Evolutionary conservation across 2,888 invertebrate species (phyloP).

Genomic region (Camptogramma bilineatum): DNA sequence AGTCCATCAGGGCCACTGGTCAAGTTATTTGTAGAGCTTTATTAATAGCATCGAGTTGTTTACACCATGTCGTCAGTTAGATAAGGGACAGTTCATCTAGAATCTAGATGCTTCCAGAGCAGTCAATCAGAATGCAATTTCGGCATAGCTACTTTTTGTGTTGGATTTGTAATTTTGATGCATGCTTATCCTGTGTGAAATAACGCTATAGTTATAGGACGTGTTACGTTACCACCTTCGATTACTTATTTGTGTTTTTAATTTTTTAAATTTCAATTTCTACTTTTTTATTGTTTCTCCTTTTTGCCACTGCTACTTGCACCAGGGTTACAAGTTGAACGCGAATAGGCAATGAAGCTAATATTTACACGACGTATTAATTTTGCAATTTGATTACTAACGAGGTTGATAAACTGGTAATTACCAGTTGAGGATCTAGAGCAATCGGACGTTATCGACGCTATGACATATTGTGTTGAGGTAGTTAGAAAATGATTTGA

Average conservation of each 20-base stretch:
- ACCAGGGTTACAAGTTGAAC: constrained; percentile 25
- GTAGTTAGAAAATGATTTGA: constrained; percentile 20
- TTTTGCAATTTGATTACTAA: constrained; percentile 51
- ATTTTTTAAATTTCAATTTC: no score
- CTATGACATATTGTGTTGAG: constrained; percentile 35
- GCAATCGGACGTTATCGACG: constrained; percentile 66
- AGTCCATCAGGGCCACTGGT: constrained; percentile 50
- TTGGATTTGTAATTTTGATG: neutral
- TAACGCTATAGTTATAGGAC: neutral
- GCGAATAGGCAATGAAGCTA: constrained; percentile 34
- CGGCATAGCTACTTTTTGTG: neutral
- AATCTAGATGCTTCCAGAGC: constrained; percentile 54
- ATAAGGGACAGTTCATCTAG: constrained; percentile 54
- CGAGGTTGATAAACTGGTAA: constrained; percentile 62
- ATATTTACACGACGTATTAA: constrained; percentile 46
- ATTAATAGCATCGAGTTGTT: constrained; percentile 65
- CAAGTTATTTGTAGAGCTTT: constrained; percentile 56
- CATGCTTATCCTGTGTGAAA: neutral
- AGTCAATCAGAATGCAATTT: constrained; percentile 21
- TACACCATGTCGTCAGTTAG: constrained; percentile 56
- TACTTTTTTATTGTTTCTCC: no score
- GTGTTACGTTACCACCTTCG: neutral
- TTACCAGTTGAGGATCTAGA: constrained; percentile 73
- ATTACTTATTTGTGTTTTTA: no score
- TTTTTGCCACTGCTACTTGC: no score